phyloP scores from a whole-genome alignment of 2,888 invertebrate genomes.

The Odontothrips loti region DNA sequence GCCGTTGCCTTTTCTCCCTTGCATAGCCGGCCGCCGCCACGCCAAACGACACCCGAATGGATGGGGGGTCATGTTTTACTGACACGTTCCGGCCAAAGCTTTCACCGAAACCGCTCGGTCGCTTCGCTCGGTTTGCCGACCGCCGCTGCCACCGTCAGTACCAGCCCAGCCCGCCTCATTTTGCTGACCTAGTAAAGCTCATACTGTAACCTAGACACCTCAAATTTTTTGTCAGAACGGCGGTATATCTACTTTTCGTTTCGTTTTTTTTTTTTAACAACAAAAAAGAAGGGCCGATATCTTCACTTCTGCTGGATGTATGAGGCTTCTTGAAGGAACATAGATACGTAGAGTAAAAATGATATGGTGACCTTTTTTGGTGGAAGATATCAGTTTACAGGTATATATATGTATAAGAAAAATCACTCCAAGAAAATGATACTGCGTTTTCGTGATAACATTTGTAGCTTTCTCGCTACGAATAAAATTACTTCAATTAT shows the following conservation, averaged over 20 bases:
- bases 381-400: neutral
- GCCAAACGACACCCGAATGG: neutral
- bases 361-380: neutral
- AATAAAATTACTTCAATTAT: neutral
- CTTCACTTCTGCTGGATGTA: neutral
- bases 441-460: neutral
- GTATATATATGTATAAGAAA: neutral
- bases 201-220: neutral
- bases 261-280: neutral
- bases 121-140: neutral
- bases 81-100: neutral
- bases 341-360: neutral
- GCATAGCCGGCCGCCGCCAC: neutral
- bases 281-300: neutral
- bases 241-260: neutral
- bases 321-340: neutral
- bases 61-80: conserved; percentile 3
- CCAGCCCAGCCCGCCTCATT: neutral
- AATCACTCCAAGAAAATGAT: neutral
- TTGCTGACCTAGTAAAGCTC: neutral
- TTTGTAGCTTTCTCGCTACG: neutral
- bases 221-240: neutral
- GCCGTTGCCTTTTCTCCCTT: too few species aligned
- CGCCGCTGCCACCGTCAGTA: neutral
- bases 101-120: neutral